Conservation (phyloP, 1,140 invertebrate species). For the Diorhabda elongata region DNA sequence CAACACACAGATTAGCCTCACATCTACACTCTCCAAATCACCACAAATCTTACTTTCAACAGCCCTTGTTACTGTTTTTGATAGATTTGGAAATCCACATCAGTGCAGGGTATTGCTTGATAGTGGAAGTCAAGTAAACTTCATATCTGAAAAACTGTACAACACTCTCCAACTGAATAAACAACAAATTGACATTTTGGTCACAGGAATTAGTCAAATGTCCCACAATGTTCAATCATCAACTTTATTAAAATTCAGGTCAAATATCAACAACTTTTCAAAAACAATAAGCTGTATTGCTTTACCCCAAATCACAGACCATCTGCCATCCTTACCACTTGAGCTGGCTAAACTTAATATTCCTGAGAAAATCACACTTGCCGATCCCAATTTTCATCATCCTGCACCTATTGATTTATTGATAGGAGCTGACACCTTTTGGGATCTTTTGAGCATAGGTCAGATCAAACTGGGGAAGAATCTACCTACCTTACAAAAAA, state of each 20-base stretch:
- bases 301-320: conserved; percentile 23
- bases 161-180: conserved; percentile 14
- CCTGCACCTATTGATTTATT: conserved; percentile 32
- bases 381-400: conserved; percentile 31
- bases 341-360: conserved; percentile 25
- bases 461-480: conserved; percentile 33
- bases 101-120: conserved; percentile 12
- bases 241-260: conserved; percentile 7
- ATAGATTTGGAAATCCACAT: conserved; percentile 9
- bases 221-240: not conserved
- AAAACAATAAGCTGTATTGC: conserved; percentile 22
- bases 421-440: conserved; percentile 35
- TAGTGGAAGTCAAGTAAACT: conserved; percentile 15
- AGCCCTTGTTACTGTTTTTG: conserved; percentile 17
- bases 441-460: conserved; percentile 26
- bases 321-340: conserved; percentile 21
- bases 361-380: conserved; percentile 29
- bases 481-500: conserved; percentile 39
- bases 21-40: not conserved
- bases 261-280: conserved; percentile 17
- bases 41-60: conserved; percentile 23
- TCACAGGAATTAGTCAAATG: conserved; percentile 12
- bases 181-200: conserved; percentile 4
- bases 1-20: not conserved
- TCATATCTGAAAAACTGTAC: conserved; percentile 9